A percentile compares a stretch with the other conserved stretches of the same genome.
phyloP scores from a whole-genome alignment of 2,797 vertebrate species.

The Leucoraja ocellata region DNA sequence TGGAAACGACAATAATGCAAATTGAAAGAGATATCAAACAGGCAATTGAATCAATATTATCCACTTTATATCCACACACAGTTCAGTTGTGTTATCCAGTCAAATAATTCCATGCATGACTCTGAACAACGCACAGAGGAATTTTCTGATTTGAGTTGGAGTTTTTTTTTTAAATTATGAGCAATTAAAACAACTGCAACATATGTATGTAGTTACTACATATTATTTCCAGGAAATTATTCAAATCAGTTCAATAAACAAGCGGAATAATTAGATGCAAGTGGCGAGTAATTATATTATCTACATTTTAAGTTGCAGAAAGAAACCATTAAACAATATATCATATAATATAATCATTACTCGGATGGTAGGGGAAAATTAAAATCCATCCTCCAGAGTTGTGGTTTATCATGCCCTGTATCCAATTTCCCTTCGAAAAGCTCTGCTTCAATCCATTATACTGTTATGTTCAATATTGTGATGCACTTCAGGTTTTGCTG shows the following conservation, averaged over 20 bases:
- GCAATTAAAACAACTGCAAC: not conserved
- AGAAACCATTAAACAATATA: slow-evolving; percentile 6
- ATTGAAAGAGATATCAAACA: not conserved
- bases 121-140: not conserved
- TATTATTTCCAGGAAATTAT: not conserved
- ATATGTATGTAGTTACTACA: not conserved
- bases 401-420: not conserved
- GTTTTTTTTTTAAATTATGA: not conserved
- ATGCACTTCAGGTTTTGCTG: not conserved
- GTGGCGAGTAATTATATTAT: too few relatives aligned
- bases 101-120: too few relatives aligned
- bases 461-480: slow-evolving; percentile 6
- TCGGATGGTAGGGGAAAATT: not conserved
- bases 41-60: not conserved
- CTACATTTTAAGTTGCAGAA: not conserved
- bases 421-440: not conserved
- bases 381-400: too few relatives aligned
- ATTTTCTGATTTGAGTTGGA: not conserved
- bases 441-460: not conserved
- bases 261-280: not conserved
- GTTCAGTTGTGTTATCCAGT: too few relatives aligned
- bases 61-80: not conserved
- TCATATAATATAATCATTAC: not conserved
- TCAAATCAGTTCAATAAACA: not conserved
- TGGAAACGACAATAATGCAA: not conserved